Evolutionary conservation across 2,888 invertebrate genomes (phyloP).

Genomic region (Lithophane socia): DNA sequence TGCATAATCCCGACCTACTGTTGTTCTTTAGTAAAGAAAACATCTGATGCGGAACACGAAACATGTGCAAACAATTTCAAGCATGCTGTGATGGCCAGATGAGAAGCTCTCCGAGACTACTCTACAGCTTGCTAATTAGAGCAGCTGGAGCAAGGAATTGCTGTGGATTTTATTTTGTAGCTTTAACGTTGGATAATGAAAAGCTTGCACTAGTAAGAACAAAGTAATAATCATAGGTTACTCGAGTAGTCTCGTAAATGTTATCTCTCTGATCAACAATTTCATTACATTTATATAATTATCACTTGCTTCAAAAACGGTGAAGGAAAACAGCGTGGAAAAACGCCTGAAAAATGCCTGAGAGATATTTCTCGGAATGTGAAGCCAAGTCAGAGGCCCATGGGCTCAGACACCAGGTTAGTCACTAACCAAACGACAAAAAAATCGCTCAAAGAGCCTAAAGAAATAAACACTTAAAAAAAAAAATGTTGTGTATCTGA

Average conservation of each 20-base stretch:
- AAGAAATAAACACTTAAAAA: too few species aligned
- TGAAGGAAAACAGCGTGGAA: too few species aligned
- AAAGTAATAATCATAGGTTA: too few species aligned
- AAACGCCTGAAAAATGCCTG: too few species aligned
- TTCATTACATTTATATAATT: too few species aligned
- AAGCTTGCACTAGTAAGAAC: neutral
- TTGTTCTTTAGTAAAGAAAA: constrained; percentile 2
- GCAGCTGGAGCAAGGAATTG: neutral
- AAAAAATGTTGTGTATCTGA: too few species aligned
- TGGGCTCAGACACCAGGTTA: too few species aligned
- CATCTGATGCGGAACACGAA: neutral
- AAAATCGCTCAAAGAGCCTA: too few species aligned
- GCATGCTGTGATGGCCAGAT: constrained; percentile 15
- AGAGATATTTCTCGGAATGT: too few species aligned
- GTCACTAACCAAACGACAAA: too few species aligned
- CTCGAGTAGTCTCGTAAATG: neutral
- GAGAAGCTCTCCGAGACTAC: neutral
- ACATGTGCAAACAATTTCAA: constrained; percentile 26
- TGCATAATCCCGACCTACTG: neutral
- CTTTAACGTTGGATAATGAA: neutral
- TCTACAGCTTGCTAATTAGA: constrained; percentile 20
- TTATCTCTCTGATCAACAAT: neutral
- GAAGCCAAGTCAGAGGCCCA: too few species aligned
- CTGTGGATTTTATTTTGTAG: neutral
- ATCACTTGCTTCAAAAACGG: too few species aligned